Evolutionary conservation across 2,888 invertebrate species (phyloP).

Genomic region (Archips xylosteana): DNA sequence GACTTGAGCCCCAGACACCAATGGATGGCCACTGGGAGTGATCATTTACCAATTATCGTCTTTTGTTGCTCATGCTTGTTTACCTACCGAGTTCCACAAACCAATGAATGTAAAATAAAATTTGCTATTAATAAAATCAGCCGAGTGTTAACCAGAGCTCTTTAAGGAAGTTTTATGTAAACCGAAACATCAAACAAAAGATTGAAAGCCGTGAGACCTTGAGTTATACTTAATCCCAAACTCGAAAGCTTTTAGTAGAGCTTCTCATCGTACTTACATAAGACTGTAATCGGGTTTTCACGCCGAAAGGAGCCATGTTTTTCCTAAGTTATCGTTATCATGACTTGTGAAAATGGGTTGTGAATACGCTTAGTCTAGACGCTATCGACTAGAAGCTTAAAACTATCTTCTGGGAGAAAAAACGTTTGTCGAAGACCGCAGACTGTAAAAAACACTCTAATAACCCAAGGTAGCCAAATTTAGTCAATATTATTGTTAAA

Average conservation of each 20-base stretch:
- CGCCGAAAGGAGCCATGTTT: background rate
- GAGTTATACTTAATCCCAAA: background rate
- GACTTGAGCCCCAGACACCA: too few relatives aligned
- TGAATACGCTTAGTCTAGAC: constrained; percentile 13
- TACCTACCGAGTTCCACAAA: background rate
- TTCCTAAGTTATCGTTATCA: constrained; percentile 9
- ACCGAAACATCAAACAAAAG: constrained; percentile 2
- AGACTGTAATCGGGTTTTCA: background rate
- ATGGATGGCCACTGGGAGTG: too few relatives aligned
- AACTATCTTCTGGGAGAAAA: background rate
- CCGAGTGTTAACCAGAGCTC: background rate
- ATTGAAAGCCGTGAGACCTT: background rate
- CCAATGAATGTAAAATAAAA: background rate
- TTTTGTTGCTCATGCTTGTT: background rate
- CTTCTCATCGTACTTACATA: background rate
- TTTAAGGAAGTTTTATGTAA: background rate
- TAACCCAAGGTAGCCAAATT: background rate
- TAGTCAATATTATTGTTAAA: background rate
- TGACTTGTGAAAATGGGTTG: constrained; percentile 14
- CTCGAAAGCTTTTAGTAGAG: background rate
- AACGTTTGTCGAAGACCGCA: background rate
- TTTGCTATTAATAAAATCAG: background rate
- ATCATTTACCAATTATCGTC: too few relatives aligned
- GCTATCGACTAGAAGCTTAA: background rate
- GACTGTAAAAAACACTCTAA: background rate